These are phyloP conservation scores for Corythornis madagascariensis DNA, from an alignment of 2,113 vertebrate genomes.

Conservation along the genomic window DNA sequence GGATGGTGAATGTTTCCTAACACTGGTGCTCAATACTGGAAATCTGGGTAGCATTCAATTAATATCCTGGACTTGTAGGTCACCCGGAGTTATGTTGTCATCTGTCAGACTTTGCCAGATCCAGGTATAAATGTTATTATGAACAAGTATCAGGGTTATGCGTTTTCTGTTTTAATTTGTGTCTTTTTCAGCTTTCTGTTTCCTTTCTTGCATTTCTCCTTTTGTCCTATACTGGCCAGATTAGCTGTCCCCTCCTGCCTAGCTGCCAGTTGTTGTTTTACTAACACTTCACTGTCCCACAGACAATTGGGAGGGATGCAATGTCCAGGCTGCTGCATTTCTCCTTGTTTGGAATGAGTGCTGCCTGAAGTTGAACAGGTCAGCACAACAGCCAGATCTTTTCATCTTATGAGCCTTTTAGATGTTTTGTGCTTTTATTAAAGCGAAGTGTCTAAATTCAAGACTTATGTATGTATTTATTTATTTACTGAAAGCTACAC, in stretches of 20 bases:
- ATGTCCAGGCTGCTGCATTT: neutral
- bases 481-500: neutral
- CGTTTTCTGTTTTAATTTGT: neutral
- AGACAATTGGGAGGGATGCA: neutral
- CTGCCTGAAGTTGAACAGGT: neutral
- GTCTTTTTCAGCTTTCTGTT: neutral
- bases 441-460: neutral
- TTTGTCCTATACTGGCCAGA: neutral
- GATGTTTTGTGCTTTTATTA: neutral
- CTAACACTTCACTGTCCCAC: neutral
- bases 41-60: neutral
- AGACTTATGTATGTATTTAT: neutral
- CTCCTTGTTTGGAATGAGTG: neutral
- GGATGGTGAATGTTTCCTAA: neutral
- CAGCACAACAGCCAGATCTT: neutral
- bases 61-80: neutral
- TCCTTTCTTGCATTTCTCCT: neutral
- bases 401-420: neutral
- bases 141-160: neutral
- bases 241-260: neutral
- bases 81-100: neutral
- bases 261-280: neutral
- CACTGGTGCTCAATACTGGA: rapidly evolving
- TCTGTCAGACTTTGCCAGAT: neutral
- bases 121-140: neutral